Evolutionary conservation across 2,113 vertebrate species (phyloP).

Genomic region (Chaetura pelagica): DNA sequence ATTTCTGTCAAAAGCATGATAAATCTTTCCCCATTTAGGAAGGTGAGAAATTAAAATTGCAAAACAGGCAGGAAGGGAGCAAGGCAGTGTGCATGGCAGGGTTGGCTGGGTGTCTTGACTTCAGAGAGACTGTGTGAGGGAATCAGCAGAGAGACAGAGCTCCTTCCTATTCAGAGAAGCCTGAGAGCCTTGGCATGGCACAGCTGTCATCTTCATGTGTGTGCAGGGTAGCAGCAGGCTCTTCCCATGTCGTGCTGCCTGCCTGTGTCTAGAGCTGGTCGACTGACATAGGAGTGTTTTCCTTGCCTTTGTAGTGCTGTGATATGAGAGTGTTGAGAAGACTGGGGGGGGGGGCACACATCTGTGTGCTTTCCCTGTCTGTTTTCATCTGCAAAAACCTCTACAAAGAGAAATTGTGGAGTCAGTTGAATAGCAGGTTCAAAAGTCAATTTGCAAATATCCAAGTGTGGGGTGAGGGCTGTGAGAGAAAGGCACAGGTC

Average conservation of each 20-base stretch:
- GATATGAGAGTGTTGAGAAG: background rate
- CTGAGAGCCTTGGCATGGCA: background rate
- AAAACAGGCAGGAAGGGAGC: constrained; percentile 46
- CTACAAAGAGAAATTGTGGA: background rate
- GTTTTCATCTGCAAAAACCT: background rate
- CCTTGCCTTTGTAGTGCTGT: background rate
- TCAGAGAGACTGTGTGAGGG: background rate
- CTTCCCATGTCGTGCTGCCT: background rate
- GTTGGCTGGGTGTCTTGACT: constrained; percentile 25
- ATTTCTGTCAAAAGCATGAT: constrained; percentile 65
- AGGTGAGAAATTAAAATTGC: constrained; percentile 77
- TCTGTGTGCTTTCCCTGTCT: background rate
- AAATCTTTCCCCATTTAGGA: constrained; percentile 70
- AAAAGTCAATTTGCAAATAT: background rate
- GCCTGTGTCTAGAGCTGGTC: background rate
- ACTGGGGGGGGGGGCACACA: too few species aligned
- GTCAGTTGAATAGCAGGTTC: background rate
- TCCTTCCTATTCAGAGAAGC: background rate
- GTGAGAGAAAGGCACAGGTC: background rate
- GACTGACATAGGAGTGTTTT: background rate
- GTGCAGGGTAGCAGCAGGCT: background rate
- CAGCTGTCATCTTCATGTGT: background rate
- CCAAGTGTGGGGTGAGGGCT: background rate
- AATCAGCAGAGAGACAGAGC: background rate
- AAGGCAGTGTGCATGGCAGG: background rate